Base-by-base conservation (phyloP, 2,797 vertebrate genomes). In the Columba guinea region DNA sequence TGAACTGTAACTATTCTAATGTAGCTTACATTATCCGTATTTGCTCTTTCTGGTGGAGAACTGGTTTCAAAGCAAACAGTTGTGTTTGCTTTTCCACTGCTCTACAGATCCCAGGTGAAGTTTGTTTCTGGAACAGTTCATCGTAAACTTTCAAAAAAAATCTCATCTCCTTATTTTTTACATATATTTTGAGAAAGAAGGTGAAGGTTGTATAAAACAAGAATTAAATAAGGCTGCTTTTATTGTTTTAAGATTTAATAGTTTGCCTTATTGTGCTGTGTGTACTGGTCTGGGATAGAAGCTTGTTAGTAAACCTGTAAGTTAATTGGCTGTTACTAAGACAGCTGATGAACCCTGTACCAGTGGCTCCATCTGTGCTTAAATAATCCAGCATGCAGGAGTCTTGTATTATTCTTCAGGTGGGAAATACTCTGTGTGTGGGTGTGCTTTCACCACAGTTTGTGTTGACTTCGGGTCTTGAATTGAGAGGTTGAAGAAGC, bases 51-150 rank as follows among this genome's bases (percentile, higher is more conserved):
- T 88, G 63, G 73, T 8, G 53, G 82, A 97, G 95, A 96, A 92
- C 84, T 83, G n/a, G 22, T 92, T 97, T 97, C 51, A 85, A 87
- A 94, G 91, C 76, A 64, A 95, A 62, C 79, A 67, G 34, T 41
- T 76, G 76, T 79, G 87, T 55, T 94, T 74, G 73, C 21, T 62
- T 71, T 88, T 82, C 64, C 65, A 67, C 51, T 80, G 62, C 80
- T 95, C 91, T 91, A 64, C 60, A 68, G 82, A 84, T 93, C 58
- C 48, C 26, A 32, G 90, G 68, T 62, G 58, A 73, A 93, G 62
- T 89, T 87, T 93, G 64, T 87, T 92, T 90, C 74, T 89, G 65
- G 92, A 95, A 91, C 78, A 95, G 63, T 83, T 67, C 55, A 46
- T 93, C 71, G 41, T 62, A 86, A 89, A 88, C 63, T 74, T 95